Conservation (phyloP, 2,797 vertebrate genomes). For the Molossus molossus region DNA sequence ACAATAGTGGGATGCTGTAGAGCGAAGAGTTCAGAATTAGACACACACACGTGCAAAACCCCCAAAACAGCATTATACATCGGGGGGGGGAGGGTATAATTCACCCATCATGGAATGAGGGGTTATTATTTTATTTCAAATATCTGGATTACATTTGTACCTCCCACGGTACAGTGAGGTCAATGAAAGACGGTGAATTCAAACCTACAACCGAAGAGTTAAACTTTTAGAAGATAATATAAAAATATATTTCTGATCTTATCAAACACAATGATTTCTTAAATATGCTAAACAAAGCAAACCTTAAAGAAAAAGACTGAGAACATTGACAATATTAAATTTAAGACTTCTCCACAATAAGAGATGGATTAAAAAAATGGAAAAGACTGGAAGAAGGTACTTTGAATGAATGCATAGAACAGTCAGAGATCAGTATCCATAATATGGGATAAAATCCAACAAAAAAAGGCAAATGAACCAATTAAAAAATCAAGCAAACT, state of each 20-base stretch:
- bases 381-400: background rate
- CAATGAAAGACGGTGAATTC: background rate
- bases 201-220: background rate
- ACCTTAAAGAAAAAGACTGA: background rate
- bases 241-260: background rate
- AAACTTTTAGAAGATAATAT: background rate
- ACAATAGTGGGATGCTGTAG: accelerated
- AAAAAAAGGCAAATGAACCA: background rate
- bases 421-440: background rate
- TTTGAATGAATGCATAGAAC: background rate
- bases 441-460: background rate
- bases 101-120: background rate
- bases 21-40: background rate
- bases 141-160: background rate
- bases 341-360: background rate
- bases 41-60: background rate
- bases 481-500: background rate
- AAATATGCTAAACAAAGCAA: background rate
- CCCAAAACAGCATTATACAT: accelerated
- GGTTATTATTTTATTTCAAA: background rate
- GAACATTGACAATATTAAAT: background rate
- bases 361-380: background rate
- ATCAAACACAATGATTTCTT: background rate
- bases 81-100: no score
- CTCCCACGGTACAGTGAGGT: background rate